Evolutionary conservation across 2,797 vertebrate genomes (phyloP).

Genomic region (Mus caroli): DNA sequence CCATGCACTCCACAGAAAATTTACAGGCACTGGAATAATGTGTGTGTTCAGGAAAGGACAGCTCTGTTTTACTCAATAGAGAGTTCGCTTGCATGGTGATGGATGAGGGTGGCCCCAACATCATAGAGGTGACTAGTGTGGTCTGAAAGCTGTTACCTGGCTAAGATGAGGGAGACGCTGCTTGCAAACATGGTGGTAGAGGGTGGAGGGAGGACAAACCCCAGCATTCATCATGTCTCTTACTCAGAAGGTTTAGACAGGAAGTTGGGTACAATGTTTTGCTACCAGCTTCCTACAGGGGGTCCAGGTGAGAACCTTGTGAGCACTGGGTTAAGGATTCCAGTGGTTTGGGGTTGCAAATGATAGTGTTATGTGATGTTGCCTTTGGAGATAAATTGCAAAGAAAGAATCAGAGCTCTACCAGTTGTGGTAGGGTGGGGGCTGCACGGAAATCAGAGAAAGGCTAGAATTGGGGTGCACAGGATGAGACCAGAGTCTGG

Average conservation of each 20-base stretch:
- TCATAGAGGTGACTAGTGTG: neutral
- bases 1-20: too few species aligned
- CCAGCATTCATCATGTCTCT: neutral
- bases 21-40: too few species aligned
- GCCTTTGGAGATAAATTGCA: neutral
- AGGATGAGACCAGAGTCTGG: fast-evolving
- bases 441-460: too few species aligned
- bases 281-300: too few species aligned
- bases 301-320: neutral
- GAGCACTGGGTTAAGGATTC: neutral
- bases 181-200: neutral
- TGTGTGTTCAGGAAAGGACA: neutral
- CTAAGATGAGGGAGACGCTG: neutral
- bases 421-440: neutral
- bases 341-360: fast-evolving
- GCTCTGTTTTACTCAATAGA: neutral
- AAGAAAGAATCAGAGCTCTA: neutral
- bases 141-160: neutral
- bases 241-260: neutral
- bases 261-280: fast-evolving
- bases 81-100: neutral
- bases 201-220: too few species aligned
- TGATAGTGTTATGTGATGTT: too few species aligned
- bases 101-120: neutral
- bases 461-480: fast-evolving